Base-by-base conservation (phyloP, 2,113 vertebrate species). In the Cichladusa arquata region DNA sequence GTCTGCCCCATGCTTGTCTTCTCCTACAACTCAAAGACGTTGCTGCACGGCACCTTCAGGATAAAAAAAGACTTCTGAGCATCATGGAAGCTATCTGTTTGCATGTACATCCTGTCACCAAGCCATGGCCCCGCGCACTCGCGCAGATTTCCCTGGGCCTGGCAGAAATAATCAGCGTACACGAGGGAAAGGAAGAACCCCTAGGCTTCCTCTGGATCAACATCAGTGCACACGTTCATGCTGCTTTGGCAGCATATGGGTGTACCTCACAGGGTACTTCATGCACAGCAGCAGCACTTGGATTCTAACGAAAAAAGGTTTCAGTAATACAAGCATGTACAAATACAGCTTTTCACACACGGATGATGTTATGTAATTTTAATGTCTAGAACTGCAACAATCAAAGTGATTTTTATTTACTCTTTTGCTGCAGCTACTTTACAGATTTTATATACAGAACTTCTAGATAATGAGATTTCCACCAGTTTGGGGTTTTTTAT, bases 161-260 rank as follows among this genome's bases (percentile, higher is more conserved):
- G 90, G 94, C 94, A 97, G 93, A 92, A 95, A 56, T 83, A 88
- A 97, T 96, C 94, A 95, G 81, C 3, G 2, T 81, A 83, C 34
- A 17, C 77, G 71, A 95, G 33, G 66, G 58, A 82, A 88, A 60
- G 50, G 81, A 81, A 70, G 86, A 86, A 92, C 33, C 92, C 86
- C 85, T 86, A 92, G 95, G 93, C 93, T 86, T 71, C 92, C 92
- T 82, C 82, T 51, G 76, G 47, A 92, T 96, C 85, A 90, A 86
- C 81, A 66, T 95, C 88, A 94, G 74, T 15, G 72, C 86, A 79
- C 85, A 90, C 18, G 0, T 71, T 93, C 77, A 1, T 92, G 67
- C 71, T 90, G 56, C 76, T 94, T 82, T 4, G 9, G 51, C 67
- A 93, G 53, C 88, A 83, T 48, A 90, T 22, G 85, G 60, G 53